Conservation (phyloP, 2,113 vertebrate genomes). For the Sprattus sprattus region DNA sequence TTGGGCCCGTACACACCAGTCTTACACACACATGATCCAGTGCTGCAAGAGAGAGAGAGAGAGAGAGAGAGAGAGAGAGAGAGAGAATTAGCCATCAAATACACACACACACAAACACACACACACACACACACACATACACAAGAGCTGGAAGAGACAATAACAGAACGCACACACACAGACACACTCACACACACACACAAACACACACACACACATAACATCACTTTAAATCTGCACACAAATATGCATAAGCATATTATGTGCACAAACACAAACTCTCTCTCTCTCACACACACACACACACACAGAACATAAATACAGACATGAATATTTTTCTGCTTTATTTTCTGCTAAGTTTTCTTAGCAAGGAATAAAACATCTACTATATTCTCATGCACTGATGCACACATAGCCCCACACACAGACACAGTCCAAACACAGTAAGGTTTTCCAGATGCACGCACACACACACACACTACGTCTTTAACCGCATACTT, state of each 20-base stretch:
- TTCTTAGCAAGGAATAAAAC: neutral
- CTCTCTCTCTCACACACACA: neutral
- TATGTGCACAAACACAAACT: neutral
- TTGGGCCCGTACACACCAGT: constrained; percentile 74
- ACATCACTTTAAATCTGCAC: neutral
- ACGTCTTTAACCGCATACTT: neutral
- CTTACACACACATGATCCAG: constrained; percentile 74
- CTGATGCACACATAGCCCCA: neutral
- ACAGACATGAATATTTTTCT: neutral
- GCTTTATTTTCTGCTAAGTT: no score
- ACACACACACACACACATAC: neutral
- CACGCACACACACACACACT: neutral
- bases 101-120: neutral
- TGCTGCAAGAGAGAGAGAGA: constrained; percentile 56
- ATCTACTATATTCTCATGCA: neutral
- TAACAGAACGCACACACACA: no score
- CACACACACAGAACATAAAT: neutral
- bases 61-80: constrained; percentile 32
- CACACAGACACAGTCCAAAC: neutral
- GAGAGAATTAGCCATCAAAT: neutral
- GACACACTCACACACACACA: no score
- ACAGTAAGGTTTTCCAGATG: neutral
- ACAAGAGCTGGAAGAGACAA: no score
- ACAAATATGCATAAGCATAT: neutral
- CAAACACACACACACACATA: neutral